Conservation (phyloP, 2,888 invertebrate genomes). For the Pseudolycoriella hygida region DNA sequence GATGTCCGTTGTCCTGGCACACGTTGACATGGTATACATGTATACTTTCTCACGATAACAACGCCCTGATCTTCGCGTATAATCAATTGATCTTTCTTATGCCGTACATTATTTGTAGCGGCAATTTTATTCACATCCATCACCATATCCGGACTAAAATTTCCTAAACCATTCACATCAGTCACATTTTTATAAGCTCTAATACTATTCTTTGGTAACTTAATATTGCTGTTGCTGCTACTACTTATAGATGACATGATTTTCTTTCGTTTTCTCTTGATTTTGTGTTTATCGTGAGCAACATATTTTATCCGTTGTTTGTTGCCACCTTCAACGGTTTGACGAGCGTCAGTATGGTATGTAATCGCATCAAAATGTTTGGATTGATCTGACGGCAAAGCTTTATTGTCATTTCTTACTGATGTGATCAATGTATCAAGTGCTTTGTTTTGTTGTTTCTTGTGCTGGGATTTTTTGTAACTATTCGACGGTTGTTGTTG, state of each 20-base stretch:
- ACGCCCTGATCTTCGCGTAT: conserved; percentile 24
- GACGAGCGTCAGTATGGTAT: neutral
- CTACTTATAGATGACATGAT: conserved; percentile 6
- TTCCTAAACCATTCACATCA: conserved; percentile 8
- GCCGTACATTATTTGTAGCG: conserved; percentile 6
- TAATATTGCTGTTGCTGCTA: conserved; percentile 11
- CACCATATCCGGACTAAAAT: conserved; percentile 1
- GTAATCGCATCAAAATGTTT: neutral
- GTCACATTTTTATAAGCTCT: too few relatives aligned
- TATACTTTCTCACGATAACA: conserved; percentile 21
- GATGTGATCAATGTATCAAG: neutral
- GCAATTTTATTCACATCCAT: neutral
- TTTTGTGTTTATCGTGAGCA: neutral
- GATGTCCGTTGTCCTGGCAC: neutral
- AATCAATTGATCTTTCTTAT: conserved; percentile 19
- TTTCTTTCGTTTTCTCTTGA: conserved; percentile 10
- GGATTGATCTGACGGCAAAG: neutral
- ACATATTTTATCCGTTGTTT: neutral
- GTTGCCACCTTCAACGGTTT: neutral
- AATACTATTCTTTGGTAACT: conserved; percentile 12
- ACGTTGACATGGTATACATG: conserved; percentile 21
- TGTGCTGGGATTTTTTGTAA: too few relatives aligned
- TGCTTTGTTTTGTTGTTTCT: too few relatives aligned
- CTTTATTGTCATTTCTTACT: conserved; percentile 2
- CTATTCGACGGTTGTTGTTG: too few relatives aligned